These are phyloP conservation scores for Idris sp. DNA, from an alignment of 1,140 invertebrate species.

Conservation along the genomic window DNA sequence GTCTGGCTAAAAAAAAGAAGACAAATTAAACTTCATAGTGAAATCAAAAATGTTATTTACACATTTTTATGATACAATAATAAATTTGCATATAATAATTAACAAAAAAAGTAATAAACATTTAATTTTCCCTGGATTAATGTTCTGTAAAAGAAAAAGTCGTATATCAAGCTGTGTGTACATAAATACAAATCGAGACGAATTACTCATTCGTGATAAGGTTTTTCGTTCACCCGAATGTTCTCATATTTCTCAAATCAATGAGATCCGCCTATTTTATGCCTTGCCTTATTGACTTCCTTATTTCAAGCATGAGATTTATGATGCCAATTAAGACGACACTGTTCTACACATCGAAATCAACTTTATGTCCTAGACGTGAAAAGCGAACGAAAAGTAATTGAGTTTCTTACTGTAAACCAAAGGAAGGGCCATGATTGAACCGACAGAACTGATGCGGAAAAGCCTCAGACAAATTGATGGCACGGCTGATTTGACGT, in stretches of 20 bases:
- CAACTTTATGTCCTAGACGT: constrained; percentile 58
- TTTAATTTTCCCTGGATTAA: no score
- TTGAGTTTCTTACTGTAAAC: constrained; percentile 53
- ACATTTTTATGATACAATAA: no score
- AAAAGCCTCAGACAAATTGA: constrained; percentile 47
- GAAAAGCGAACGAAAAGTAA: constrained; percentile 60
- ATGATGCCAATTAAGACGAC: constrained; percentile 71
- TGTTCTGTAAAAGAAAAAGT: constrained; percentile 2
- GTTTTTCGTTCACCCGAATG: constrained; percentile 27
- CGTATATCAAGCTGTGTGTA: background rate
- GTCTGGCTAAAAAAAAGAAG: no score
- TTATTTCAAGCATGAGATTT: constrained; percentile 69
- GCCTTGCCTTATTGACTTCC: constrained; percentile 74
- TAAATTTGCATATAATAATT: no score
- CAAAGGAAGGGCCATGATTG: constrained; percentile 34
- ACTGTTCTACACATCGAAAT: constrained; percentile 69
- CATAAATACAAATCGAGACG: no score
- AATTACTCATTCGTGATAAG: constrained; percentile 15
- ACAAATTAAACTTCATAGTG: no score
- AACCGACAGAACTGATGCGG: constrained; percentile 32
- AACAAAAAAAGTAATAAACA: no score
- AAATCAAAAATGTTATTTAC: no score
- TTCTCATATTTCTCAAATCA: constrained; percentile 59
- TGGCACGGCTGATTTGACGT: constrained; percentile 39
- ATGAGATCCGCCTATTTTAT: constrained; percentile 72